phyloP scores from a whole-genome alignment of 2,888 invertebrate genomes.

The Pachycephus smyrnensis region DNA sequence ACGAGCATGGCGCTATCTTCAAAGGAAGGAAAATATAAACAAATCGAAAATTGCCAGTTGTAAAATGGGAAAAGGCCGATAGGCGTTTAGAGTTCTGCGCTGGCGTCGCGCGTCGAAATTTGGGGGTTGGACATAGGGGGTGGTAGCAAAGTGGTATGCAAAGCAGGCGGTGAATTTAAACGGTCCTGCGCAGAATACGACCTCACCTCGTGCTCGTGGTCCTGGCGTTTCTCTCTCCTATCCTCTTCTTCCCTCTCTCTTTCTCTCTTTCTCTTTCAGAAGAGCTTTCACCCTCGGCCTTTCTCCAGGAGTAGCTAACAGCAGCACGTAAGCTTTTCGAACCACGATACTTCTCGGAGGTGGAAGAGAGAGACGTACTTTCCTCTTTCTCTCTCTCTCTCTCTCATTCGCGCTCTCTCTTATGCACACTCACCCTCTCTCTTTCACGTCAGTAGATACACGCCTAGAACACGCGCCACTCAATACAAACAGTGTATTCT shows the following conservation, averaged over 20 bases:
- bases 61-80: neutral
- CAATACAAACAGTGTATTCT: neutral
- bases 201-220: slow-evolving; percentile 55
- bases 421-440: neutral
- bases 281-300: neutral
- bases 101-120: neutral
- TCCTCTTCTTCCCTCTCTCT: slow-evolving; percentile 13
- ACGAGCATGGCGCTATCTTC: neutral
- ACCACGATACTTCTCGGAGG: neutral
- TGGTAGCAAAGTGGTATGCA: slow-evolving; percentile 58
- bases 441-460: neutral
- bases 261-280: slow-evolving; percentile 4
- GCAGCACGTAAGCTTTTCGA: slow-evolving; percentile 7
- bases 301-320: neutral
- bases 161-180: slow-evolving; percentile 63
- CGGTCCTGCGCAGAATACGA: slow-evolving; percentile 61
- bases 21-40: neutral
- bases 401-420: neutral
- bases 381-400: no score
- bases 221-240: slow-evolving; percentile 23
- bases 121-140: slow-evolving; percentile 28
- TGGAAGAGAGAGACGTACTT: neutral
- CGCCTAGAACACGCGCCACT: neutral
- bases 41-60: neutral
- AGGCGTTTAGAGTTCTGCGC: neutral